Evolutionary conservation across 2,888 invertebrate species (phyloP), one percentile per base, ranked within the genome.

Genomic region (Aspidiotus destructor): DNA sequence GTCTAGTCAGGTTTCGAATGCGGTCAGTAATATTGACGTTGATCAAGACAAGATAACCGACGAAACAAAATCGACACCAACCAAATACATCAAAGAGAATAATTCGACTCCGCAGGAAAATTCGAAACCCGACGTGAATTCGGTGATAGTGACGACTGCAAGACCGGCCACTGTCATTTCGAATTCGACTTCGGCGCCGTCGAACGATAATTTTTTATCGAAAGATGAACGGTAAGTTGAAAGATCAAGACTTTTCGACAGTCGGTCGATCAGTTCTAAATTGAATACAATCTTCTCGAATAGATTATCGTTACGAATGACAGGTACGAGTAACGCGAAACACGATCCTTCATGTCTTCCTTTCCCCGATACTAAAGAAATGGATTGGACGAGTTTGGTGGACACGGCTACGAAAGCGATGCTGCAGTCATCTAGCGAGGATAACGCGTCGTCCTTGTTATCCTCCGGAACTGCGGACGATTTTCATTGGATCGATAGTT

Each of bases 301-400:
- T 48, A 75, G 75, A 68, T 71, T 77, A 40, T 77, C 78, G 5
- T 77, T 77, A 1, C 73, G 77, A 62, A 75, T 76, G n/a, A 75
- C 75, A 15, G 73, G 75, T 1, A 73, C 71, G 15, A 61, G 70
- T 41, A 70, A 67, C 17, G 60, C 65, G 15, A 70, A 64, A 55
- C 60, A 61, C 60, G 52, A 67, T 41, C 61, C 71, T 48, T 70
- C 71, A 62, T 67, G 63, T 69, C 72, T 74, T 57, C 74, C 74
- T 15, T 77, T 86, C 64, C 86, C 87, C 0, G 84, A 88, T 75
- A 83, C 86, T 6, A 81, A 84, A 52, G 85, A 86, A 58, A 81
- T 88, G 73, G 89, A 90, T 77, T 90, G 91, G 91, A 84, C 86
- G 11, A 84, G 86, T 74, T 80, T 90, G 28, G 89, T 90, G 3